Percentiles rank a stretch among this genome's conserved stretches.
Evolutionary conservation across 2,888 invertebrate genomes (phyloP).

Genomic region (Coenonympha glycerion): DNA sequence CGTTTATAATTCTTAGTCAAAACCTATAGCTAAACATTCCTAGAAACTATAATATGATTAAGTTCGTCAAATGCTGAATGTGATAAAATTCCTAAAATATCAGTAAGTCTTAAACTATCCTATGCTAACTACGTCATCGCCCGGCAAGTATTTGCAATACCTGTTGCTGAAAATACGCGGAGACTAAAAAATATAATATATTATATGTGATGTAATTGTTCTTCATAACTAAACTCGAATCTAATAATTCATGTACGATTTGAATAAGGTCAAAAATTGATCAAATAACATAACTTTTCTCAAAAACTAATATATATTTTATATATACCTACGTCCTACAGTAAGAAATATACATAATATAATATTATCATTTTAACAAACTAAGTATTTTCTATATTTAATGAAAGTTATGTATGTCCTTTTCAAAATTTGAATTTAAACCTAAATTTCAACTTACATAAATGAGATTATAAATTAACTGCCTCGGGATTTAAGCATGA

Average conservation of each 20-base stretch:
- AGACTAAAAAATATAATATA: neutral
- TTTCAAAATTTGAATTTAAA: neutral
- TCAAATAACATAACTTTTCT: neutral
- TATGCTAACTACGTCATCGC: constrained; percentile 18
- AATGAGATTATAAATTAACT: constrained; percentile 5
- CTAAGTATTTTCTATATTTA: neutral
- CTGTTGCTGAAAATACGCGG: neutral
- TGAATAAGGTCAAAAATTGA: neutral
- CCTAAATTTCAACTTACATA: constrained; percentile 8
- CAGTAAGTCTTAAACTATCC: constrained; percentile 8
- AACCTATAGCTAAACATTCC: constrained; percentile 5
- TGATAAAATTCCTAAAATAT: constrained; percentile 8
- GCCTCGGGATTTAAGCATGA: constrained; percentile 6
- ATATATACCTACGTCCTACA: neutral
- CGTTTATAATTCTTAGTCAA: neutral
- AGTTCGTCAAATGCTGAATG: constrained; percentile 17
- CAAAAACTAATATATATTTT: neutral
- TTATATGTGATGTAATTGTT: neutral
- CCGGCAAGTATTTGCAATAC: constrained; percentile 7
- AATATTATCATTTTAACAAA: neutral
- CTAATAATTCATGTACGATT: constrained; percentile 28
- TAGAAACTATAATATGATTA: constrained; percentile 5
- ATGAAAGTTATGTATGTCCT: neutral
- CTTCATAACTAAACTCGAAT: constrained; percentile 19
- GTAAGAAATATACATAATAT: neutral